A percentile compares a stretch with the other conserved stretches of the same genome.
Conservation (phyloP, 1,140 invertebrate species). For the Lycorma delicatula region DNA sequence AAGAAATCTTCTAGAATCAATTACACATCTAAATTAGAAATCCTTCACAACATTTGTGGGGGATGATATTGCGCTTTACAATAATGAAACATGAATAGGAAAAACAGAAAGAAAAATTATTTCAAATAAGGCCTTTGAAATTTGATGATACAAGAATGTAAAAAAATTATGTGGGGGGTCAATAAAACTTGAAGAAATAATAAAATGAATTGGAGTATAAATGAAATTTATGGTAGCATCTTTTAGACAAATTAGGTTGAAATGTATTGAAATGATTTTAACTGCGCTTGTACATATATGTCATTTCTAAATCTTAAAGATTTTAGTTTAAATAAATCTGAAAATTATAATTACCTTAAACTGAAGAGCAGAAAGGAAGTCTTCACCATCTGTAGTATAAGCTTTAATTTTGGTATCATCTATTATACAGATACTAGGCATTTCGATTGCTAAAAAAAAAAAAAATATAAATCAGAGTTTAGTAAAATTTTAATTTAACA, state of each 20-base stretch:
- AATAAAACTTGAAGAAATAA: not conserved
- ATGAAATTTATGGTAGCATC: not conserved
- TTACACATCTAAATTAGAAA: too few relatives aligned
- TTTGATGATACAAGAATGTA: too few relatives aligned
- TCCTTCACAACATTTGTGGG: too few relatives aligned
- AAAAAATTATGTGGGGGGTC: too few relatives aligned
- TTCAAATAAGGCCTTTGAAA: too few relatives aligned
- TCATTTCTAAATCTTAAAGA: not conserved
- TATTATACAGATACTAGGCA: constrained; percentile 59
- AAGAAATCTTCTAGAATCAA: too few relatives aligned
- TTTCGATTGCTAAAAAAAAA: too few relatives aligned
- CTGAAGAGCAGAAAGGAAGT: constrained; percentile 71
- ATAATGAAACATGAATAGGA: too few relatives aligned
- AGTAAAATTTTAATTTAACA: too few relatives aligned
- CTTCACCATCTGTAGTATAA: constrained; percentile 69
- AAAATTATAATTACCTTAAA: constrained; percentile 60
- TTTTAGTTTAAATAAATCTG: not conserved
- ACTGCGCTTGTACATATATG: constrained; percentile 1
- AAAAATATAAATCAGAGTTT: too few relatives aligned
- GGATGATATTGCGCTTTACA: too few relatives aligned
- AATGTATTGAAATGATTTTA: not conserved
- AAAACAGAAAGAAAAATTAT: too few relatives aligned
- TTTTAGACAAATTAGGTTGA: not conserved
- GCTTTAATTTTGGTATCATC: constrained; percentile 69
- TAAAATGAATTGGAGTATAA: not conserved